Percentiles rank a stretch among this genome's conserved stretches.
phyloP scores from a whole-genome alignment of 2,797 vertebrate species.

The Valencia hispanica region DNA sequence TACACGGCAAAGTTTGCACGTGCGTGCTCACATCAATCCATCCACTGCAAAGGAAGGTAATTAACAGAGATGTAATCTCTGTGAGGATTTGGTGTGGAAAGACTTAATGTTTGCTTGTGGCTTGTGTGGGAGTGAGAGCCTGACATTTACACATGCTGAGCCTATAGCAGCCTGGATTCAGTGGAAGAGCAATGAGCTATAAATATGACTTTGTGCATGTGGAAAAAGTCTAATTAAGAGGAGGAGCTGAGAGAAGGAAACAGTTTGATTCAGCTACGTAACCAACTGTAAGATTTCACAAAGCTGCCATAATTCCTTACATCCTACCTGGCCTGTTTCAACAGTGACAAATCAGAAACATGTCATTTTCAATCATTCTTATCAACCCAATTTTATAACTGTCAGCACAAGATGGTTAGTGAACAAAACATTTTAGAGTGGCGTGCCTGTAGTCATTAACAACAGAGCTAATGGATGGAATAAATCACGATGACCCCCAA shows the following conservation, averaged over 20 bases:
- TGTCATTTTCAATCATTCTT: neutral
- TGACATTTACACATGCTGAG: constrained; percentile 60
- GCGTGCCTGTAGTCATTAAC: neutral
- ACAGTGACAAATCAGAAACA: constrained; percentile 14
- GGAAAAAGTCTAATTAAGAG: constrained; percentile 26
- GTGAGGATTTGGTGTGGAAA: constrained; percentile 51
- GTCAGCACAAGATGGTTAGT: neutral
- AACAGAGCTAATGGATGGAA: neutral
- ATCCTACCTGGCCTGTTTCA: constrained; percentile 6
- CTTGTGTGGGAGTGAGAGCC: constrained; percentile 40
- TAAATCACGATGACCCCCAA: neutral
- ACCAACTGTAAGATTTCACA: constrained; percentile 33
- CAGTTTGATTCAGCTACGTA: constrained; percentile 31
- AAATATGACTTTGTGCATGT: constrained; percentile 38
- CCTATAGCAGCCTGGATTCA: constrained; percentile 20
- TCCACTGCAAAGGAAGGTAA: constrained; percentile 70
- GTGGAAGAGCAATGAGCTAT: neutral
- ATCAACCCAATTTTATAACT: neutral
- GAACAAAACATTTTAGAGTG: neutral
- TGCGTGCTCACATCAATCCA: constrained; percentile 47
- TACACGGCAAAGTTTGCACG: neutral
- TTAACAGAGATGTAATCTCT: constrained; percentile 74
- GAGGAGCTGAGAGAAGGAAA: constrained; percentile 12
- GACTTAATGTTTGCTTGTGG: constrained; percentile 41
- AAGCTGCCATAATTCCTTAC: constrained; percentile 22